Evolutionary conservation across 2,113 vertebrate genomes (phyloP).

Genomic region (Etheostoma spectabile): DNA sequence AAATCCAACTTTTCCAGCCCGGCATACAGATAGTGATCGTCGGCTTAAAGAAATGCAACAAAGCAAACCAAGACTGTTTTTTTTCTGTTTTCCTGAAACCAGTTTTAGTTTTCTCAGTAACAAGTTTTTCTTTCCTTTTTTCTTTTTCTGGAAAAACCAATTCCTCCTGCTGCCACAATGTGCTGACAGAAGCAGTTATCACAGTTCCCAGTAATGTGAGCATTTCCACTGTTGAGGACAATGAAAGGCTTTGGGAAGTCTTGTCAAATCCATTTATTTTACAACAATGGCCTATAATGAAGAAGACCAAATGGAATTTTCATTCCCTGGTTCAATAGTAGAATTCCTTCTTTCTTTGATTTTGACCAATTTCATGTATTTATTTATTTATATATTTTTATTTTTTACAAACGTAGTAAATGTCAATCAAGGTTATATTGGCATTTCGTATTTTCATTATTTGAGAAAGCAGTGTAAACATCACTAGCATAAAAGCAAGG

Average conservation of each 20-base stretch:
- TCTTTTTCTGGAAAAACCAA: slow-evolving; percentile 24
- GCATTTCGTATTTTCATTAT: slow-evolving; percentile 9
- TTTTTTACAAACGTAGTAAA: neutral
- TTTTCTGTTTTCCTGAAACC: slow-evolving; percentile 41
- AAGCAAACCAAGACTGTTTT: slow-evolving; percentile 3
- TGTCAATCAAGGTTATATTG: slow-evolving; percentile 35
- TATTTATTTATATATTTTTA: neutral
- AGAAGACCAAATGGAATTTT: slow-evolving; percentile 52
- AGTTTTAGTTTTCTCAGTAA: slow-evolving; percentile 52
- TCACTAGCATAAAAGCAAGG: neutral
- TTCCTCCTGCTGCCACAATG: slow-evolving; percentile 52
- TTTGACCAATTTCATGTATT: slow-evolving; percentile 10
- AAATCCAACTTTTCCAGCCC: slow-evolving; percentile 70
- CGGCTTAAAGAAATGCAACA: slow-evolving; percentile 52
- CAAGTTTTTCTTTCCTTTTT: slow-evolving; percentile 13
- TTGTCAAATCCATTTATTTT: slow-evolving; percentile 77
- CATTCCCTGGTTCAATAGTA: slow-evolving; percentile 33
- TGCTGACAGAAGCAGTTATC: slow-evolving; percentile 80
- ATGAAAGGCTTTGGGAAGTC: slow-evolving; percentile 68
- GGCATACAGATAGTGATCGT: slow-evolving; percentile 46
- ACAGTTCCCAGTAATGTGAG: slow-evolving; percentile 64
- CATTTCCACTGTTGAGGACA: slow-evolving; percentile 68
- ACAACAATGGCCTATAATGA: slow-evolving; percentile 67
- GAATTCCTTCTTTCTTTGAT: slow-evolving; percentile 44
- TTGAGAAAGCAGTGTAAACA: neutral